phyloP scores from a whole-genome alignment of 2,113 vertebrate species.

The Columbina picui region DNA sequence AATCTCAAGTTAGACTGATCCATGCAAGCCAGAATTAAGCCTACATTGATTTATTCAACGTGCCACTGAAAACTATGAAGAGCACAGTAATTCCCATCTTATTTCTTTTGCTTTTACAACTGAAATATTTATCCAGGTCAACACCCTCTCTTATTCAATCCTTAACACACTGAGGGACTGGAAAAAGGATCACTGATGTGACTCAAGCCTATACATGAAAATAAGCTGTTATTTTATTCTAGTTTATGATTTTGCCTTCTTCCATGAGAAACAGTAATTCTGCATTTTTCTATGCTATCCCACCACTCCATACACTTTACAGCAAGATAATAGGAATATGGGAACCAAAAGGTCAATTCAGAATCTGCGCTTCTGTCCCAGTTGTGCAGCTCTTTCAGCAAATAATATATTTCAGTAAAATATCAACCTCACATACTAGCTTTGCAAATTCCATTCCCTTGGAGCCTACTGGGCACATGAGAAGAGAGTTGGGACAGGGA shows the following conservation, averaged over 20 bases:
- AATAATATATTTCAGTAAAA: not conserved
- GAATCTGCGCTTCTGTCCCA: not conserved
- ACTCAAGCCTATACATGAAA: not conserved
- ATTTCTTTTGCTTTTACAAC: not conserved
- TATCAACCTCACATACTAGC: not conserved
- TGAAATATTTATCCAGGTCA: not conserved
- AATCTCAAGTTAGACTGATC: not conserved
- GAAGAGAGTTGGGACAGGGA: not conserved
- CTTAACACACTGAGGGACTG: not conserved
- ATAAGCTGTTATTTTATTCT: not conserved
- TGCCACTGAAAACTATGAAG: not conserved
- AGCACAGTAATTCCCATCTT: not conserved
- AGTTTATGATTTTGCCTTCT: not conserved
- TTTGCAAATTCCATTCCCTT: not conserved
- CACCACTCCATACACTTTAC: not conserved
- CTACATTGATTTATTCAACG: not conserved
- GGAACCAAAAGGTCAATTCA: not conserved
- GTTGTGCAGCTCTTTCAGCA: not conserved
- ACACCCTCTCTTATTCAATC: not conserved
- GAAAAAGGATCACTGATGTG: not conserved
- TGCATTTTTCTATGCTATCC: not conserved
- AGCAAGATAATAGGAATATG: not conserved
- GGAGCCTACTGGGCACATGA: not conserved
- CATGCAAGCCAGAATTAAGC: not conserved
- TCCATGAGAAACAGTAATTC: not conserved